Conservation (phyloP, 2,797 vertebrate genomes). For the Naso thynnoides region DNA sequence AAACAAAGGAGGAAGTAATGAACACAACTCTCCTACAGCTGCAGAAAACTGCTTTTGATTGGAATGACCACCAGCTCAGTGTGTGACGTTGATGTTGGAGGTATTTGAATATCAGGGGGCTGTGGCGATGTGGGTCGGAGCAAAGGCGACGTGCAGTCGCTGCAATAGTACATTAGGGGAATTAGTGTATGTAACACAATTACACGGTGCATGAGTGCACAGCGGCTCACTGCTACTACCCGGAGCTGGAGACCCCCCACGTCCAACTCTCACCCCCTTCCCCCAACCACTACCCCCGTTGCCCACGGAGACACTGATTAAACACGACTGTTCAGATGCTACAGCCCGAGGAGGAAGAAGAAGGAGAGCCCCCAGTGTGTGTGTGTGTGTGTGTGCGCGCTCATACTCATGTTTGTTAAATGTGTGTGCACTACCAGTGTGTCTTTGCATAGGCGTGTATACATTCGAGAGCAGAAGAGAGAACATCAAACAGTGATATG, state of each 20-base stretch:
- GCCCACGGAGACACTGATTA: slow-evolving; percentile 82
- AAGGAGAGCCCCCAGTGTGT: slow-evolving; percentile 53
- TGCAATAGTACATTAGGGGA: slow-evolving; percentile 66
- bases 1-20: background rate
- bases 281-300: slow-evolving; percentile 57
- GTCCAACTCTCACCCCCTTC: slow-evolving; percentile 29
- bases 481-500: slow-evolving; percentile 20
- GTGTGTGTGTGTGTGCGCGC: background rate
- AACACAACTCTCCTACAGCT: background rate
- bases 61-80: slow-evolving; percentile 36
- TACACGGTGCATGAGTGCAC: slow-evolving; percentile 78
- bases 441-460: slow-evolving; percentile 22
- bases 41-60: slow-evolving; percentile 41
- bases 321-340: slow-evolving; percentile 80
- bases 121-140: slow-evolving; percentile 70
- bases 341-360: slow-evolving; percentile 70
- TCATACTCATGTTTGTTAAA: slow-evolving; percentile 3
- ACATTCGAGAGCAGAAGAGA: slow-evolving; percentile 3
- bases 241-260: slow-evolving; percentile 65
- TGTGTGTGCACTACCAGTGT: slow-evolving; percentile 6
- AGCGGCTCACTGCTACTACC: slow-evolving; percentile 62
- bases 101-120: slow-evolving; percentile 54
- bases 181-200: slow-evolving; percentile 81
- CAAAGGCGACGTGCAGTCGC: slow-evolving; percentile 42
- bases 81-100: slow-evolving; percentile 59